phyloP scores from a whole-genome alignment of 2,113 vertebrate species.

The Microcebus tavaratra region DNA sequence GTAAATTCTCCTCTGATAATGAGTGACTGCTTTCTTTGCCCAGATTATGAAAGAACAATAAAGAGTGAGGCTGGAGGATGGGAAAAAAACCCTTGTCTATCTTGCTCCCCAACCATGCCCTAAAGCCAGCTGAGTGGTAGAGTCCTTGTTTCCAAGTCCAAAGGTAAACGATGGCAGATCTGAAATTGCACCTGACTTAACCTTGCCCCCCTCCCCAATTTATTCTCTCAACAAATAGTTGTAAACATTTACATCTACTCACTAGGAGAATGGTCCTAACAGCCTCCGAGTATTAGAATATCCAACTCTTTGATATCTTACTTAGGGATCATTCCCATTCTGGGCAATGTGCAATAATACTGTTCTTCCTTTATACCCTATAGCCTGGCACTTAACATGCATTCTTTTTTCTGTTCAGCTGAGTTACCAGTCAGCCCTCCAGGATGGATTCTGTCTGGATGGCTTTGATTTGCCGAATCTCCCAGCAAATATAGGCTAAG shows the following conservation, averaged over 20 bases:
- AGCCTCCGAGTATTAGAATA: background rate
- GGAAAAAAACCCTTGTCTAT: background rate
- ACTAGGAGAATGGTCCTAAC: background rate
- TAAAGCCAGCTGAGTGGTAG: background rate
- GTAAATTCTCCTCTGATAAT: background rate
- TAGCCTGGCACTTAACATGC: background rate
- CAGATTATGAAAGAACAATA: background rate
- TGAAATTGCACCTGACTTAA: background rate
- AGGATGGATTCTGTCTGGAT: background rate
- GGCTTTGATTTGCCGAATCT: slow-evolving; percentile 33
- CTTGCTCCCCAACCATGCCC: background rate
- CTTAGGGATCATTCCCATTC: background rate
- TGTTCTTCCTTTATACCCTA: background rate
- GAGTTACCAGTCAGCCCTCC: slow-evolving; percentile 24
- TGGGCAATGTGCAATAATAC: background rate
- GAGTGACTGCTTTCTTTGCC: background rate
- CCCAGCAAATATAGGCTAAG: slow-evolving; percentile 56
- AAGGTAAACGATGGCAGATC: slow-evolving; percentile 29
- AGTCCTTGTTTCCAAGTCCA: slow-evolving; percentile 11
- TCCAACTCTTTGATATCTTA: background rate
- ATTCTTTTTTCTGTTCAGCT: background rate
- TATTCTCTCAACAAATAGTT: background rate
- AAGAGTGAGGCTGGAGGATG: background rate
- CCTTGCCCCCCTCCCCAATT: background rate
- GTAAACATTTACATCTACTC: background rate